Conservation (phyloP, 2,113 vertebrate species). For the Ramphastos sulfuratus region DNA sequence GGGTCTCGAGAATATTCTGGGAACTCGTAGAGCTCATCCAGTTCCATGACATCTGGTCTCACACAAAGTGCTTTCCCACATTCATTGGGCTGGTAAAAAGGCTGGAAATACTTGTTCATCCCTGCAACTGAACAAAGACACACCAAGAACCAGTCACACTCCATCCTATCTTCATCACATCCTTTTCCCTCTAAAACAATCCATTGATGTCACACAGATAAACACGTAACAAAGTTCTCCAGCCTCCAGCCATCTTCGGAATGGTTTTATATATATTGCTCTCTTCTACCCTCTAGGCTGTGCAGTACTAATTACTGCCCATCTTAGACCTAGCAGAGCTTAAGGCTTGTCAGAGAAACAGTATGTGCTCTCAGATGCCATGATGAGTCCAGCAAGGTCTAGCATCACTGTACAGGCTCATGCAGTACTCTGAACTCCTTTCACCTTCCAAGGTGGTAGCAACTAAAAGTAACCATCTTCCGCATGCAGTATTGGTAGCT, state of each 20-base stretch:
- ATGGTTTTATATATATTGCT: background rate
- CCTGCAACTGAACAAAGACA: constrained; percentile 80
- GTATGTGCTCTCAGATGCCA: background rate
- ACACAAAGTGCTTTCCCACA: constrained; percentile 97
- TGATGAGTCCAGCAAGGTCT: background rate
- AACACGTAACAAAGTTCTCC: background rate
- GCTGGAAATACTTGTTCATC: constrained; percentile 94
- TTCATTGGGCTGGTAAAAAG: constrained; percentile 98
- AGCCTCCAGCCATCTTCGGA: background rate
- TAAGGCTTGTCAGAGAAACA: background rate
- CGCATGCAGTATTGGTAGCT: fast-evolving
- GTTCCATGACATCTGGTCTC: constrained; percentile 96
- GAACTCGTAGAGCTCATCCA: constrained; percentile 98
- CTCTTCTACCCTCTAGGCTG: background rate
- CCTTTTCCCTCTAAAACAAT: background rate
- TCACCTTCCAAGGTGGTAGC: background rate
- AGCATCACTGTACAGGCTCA: background rate
- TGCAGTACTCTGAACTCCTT: background rate
- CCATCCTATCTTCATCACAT: fast-evolving
- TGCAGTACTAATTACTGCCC: background rate
- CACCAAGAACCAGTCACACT: background rate
- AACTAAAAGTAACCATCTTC: background rate
- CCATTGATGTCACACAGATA: background rate
- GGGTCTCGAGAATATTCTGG: constrained; percentile 97
- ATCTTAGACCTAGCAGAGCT: background rate